phyloP scores from a whole-genome alignment of 2,113 vertebrate species.

The Pomatostomus ruficeps region DNA sequence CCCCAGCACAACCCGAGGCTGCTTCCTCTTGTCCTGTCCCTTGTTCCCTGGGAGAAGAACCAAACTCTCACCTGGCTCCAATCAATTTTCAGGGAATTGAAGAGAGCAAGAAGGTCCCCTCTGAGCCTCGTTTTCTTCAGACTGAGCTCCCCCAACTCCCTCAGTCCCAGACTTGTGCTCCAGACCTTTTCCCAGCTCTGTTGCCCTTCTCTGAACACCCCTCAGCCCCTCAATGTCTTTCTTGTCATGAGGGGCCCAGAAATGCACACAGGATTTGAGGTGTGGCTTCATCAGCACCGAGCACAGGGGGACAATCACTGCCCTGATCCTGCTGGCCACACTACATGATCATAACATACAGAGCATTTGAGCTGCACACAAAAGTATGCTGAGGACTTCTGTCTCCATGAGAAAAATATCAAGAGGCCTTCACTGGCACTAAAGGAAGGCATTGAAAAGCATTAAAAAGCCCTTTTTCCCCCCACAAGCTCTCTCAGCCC shows the following conservation, averaged over 20 bases:
- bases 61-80: not conserved
- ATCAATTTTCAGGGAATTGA: not conserved
- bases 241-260: not conserved
- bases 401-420: not conserved
- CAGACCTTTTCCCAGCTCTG: not conserved
- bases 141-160: not conserved
- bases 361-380: not conserved
- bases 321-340: not conserved
- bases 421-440: not conserved
- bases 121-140: not conserved
- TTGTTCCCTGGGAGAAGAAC: not conserved
- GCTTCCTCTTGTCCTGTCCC: not conserved
- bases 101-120: not conserved
- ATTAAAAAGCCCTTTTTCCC: not conserved
- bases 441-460: not conserved
- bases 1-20: rapidly evolving
- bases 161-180: not conserved
- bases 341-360: not conserved
- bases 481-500: not conserved
- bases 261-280: not conserved
- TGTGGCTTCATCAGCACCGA: not conserved
- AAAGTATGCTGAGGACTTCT: not conserved
- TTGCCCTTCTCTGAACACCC: not conserved
- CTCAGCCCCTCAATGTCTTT: not conserved
- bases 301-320: not conserved